phyloP scores from a whole-genome alignment of 2,113 vertebrate species.

The Nannospalax galili region DNA sequence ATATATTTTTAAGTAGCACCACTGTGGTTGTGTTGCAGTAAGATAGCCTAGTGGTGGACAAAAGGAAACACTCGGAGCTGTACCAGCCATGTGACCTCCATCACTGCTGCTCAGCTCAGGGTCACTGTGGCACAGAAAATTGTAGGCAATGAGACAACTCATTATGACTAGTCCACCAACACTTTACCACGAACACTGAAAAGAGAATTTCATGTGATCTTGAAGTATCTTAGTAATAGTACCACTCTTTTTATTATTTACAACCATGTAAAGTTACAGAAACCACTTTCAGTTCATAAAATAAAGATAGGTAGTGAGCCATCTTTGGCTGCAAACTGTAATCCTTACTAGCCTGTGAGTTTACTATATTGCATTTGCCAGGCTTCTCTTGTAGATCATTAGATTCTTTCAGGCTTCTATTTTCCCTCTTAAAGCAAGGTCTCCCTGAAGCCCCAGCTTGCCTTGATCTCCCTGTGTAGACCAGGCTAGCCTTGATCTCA shows the following conservation, averaged over 20 bases:
- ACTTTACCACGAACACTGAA: background rate
- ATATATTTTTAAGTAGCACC: background rate
- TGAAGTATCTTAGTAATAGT: background rate
- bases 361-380: background rate
- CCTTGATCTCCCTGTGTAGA: background rate
- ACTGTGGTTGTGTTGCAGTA: background rate
- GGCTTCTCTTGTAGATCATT: background rate
- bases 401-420: background rate
- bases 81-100: accelerated
- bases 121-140: background rate
- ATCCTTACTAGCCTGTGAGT: background rate
- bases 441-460: background rate
- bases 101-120: background rate
- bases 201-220: background rate
- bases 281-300: background rate
- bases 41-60: background rate
- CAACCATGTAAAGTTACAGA: background rate
- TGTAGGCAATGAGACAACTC: background rate
- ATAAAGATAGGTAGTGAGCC: background rate
- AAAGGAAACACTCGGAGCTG: background rate
- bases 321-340: background rate
- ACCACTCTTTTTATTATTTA: background rate
- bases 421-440: background rate
- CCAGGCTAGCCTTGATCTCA: background rate
- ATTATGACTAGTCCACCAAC: background rate